phyloP scores from a whole-genome alignment of 2,113 vertebrate species.

The Athene noctua region DNA sequence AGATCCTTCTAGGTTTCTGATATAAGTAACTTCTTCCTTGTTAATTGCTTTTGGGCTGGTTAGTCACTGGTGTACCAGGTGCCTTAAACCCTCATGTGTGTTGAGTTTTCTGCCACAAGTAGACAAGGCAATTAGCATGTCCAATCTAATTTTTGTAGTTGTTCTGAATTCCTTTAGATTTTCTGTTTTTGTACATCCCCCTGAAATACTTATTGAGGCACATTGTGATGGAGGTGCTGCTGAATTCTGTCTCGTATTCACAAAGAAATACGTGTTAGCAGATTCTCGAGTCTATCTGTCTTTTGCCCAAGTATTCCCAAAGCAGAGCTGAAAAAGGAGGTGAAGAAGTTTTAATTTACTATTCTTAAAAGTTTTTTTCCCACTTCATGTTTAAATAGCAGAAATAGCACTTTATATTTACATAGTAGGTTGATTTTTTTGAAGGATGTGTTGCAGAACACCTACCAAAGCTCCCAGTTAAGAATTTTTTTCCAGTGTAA shows the following conservation, averaged over 20 bases:
- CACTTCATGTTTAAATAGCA: neutral
- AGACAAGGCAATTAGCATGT: neutral
- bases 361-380: neutral
- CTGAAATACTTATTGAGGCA: neutral
- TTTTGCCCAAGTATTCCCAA: neutral
- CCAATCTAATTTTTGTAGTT: fast-evolving
- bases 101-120: neutral
- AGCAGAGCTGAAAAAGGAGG: neutral
- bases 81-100: fast-evolving
- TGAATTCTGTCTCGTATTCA: fast-evolving
- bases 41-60: neutral
- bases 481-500: neutral
- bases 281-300: neutral
- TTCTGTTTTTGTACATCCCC: neutral
- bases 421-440: neutral
- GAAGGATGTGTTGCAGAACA: neutral
- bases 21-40: neutral
- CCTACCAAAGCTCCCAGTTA: neutral
- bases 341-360: neutral
- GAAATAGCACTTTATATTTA: neutral
- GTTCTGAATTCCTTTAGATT: neutral
- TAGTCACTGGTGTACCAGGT: neutral
- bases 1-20: neutral
- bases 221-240: neutral
- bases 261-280: fast-evolving